Evolutionary conservation across 2,888 invertebrate species (phyloP), one percentile per base, ranked within the genome.

Genomic region (Troilus luridus): DNA sequence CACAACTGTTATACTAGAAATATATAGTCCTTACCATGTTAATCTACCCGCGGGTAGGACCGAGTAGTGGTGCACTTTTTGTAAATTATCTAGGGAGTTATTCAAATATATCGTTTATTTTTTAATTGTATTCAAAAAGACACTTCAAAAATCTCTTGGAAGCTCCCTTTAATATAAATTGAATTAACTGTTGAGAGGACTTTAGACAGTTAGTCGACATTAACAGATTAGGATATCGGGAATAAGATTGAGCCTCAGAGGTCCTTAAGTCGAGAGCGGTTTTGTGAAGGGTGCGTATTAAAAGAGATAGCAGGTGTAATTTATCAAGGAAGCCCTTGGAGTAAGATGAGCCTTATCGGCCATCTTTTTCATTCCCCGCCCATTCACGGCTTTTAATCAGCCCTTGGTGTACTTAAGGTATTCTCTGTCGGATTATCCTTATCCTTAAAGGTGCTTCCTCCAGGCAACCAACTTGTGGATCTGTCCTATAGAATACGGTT

Each of bases 221-320:
- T 85, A 85, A 85, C 85, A 85, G 85, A 85, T 85, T 85, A 85
- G 56, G 85, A 56, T 85, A 85, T 85, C 56, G 58, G 85, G 85
- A 58, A 85, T 85, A 56, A 85, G 56, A 85, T 85, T 85, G n/a
- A 85, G 54, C n/a, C 3, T 12, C 56, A 14, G 56, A 17, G 81
- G 8, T 7, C 81, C 10, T 27, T 81, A 27, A 81, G 77, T 54
- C 10, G 24, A 21, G n/a, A 14, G 85, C 54, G 85, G 85, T 85
- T 56, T 56, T 54, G 85, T 54, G 85, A 58, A n/a, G 85, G 85
- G 41, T n/a, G 85, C 56, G 85, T 85, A 85, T 85, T 85, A 85
- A 85, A n/a, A 58, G 54, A 85, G 85, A 85, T 85, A 85, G 85
- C 85, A 85, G 85, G 85, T 85, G 85, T 58, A 85, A 85, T 85